Evolutionary conservation across 2,888 invertebrate species (phyloP).

Genomic region (Pseudanteris insignis): DNA sequence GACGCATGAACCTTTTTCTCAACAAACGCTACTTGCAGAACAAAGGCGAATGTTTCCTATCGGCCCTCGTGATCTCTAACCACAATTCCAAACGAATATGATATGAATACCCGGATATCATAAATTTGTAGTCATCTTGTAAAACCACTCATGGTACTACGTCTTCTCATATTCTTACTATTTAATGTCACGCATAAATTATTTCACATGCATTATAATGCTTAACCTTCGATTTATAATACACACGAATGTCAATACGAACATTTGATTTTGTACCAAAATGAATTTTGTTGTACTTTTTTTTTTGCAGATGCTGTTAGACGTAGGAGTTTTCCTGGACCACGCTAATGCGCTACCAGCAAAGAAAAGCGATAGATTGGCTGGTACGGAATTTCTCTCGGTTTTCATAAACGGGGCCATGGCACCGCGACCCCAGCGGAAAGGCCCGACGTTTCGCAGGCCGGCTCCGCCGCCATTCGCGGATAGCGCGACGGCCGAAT

Average conservation of each 20-base stretch:
- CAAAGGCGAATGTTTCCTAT: no score
- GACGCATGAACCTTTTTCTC: background rate
- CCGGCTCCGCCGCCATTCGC: conserved; percentile 37
- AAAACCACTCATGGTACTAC: conserved; percentile 17
- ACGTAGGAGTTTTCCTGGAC: conserved; percentile 56
- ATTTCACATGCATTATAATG: conserved; percentile 2
- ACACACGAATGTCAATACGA: background rate
- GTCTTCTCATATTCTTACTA: conserved; percentile 16
- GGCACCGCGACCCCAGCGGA: conserved; percentile 56
- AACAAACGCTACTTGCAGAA: no score
- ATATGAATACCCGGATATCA: conserved; percentile 25
- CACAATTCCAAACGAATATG: conserved; percentile 23
- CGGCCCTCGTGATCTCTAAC: conserved; percentile 12
- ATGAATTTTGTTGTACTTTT: no score
- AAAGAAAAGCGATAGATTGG: conserved; percentile 65
- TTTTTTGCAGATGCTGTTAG: conserved; percentile 64
- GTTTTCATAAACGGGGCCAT: conserved; percentile 67
- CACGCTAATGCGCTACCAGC: conserved; percentile 40
- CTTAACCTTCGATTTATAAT: conserved; percentile 18
- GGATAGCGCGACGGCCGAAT: conserved; percentile 59
- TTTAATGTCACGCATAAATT: conserved; percentile 23
- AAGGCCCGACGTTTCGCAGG: conserved; percentile 51
- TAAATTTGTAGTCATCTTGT: conserved; percentile 22
- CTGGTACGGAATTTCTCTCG: conserved; percentile 67
- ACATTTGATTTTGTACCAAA: background rate